phyloP scores from a whole-genome alignment of 2,113 vertebrate genomes.

The Cyrtonyx montezumae region DNA sequence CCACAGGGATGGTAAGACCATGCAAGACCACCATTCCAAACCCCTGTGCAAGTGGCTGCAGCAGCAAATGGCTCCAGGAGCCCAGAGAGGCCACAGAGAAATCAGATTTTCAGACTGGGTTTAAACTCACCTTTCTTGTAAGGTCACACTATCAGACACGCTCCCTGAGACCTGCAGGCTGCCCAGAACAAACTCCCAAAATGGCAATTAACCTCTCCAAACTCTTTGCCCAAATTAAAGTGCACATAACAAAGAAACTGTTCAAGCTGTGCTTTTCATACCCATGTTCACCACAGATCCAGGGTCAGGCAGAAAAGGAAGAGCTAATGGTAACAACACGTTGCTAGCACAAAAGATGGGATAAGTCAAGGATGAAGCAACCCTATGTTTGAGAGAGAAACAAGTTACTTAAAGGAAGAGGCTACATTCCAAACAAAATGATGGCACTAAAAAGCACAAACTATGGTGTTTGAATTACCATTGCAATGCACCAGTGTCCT shows the following conservation, averaged over 20 bases:
- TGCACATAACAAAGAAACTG: fast-evolving
- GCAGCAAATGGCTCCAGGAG: fast-evolving
- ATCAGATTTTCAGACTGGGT: not conserved
- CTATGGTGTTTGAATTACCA: not conserved
- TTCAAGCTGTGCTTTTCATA: not conserved
- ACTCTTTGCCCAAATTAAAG: not conserved
- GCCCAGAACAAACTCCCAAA: not conserved
- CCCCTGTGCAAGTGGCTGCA: not conserved
- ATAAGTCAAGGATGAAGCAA: not conserved
- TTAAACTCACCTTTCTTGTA: not conserved
- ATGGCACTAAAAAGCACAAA: not conserved
- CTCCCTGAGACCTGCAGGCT: not conserved
- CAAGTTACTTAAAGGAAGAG: not conserved
- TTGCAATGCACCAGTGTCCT: not conserved
- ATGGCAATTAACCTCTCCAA: not conserved
- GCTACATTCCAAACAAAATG: not conserved
- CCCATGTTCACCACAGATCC: not conserved
- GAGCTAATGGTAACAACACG: not conserved
- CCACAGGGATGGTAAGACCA: fast-evolving
- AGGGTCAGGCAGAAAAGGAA: not conserved
- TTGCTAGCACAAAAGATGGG: not conserved
- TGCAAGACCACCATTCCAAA: not conserved
- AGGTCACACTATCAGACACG: not conserved
- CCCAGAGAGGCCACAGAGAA: not conserved
- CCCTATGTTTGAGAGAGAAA: not conserved